Evolutionary conservation across 2,888 invertebrate genomes (phyloP).

Genomic region (Cyclophora punctaria): DNA sequence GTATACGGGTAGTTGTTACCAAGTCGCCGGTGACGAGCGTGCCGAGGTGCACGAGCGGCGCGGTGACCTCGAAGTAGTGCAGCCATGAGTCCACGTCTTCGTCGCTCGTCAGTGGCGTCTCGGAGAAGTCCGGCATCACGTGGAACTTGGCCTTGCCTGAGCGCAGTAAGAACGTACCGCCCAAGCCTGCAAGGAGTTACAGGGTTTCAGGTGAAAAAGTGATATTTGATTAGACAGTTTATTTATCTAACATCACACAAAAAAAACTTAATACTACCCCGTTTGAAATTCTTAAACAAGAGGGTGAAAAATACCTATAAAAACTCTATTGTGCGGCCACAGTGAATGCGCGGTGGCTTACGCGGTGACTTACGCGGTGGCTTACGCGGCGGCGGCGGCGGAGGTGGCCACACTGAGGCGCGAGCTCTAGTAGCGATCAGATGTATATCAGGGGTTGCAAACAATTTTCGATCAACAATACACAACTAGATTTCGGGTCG

Average conservation of each 20-base stretch:
- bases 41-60: slow-evolving; percentile 91
- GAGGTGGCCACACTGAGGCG: too few species aligned
- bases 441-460: too few species aligned
- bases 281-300: background rate
- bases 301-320: background rate
- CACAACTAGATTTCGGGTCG: too few species aligned
- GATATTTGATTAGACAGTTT: too few species aligned
- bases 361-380: too few species aligned
- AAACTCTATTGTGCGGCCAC: too few species aligned
- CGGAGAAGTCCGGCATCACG: slow-evolving; percentile 96
- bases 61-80: slow-evolving; percentile 91
- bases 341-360: too few species aligned
- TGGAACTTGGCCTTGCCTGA: slow-evolving; percentile 91
- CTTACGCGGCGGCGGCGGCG: too few species aligned
- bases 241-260: background rate
- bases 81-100: slow-evolving; percentile 90
- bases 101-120: slow-evolving; percentile 80
- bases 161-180: slow-evolving; percentile 90
- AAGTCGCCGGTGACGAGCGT: slow-evolving; percentile 90
- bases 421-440: too few species aligned
- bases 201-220: too few species aligned
- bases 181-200: slow-evolving; percentile 77
- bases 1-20: slow-evolving; percentile 48
- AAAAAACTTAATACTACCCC: background rate
- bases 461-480: too few species aligned